Evolutionary conservation across 2,888 invertebrate species (phyloP), one percentile per base, ranked within the genome.

Genomic region (Amiota communis): DNA sequence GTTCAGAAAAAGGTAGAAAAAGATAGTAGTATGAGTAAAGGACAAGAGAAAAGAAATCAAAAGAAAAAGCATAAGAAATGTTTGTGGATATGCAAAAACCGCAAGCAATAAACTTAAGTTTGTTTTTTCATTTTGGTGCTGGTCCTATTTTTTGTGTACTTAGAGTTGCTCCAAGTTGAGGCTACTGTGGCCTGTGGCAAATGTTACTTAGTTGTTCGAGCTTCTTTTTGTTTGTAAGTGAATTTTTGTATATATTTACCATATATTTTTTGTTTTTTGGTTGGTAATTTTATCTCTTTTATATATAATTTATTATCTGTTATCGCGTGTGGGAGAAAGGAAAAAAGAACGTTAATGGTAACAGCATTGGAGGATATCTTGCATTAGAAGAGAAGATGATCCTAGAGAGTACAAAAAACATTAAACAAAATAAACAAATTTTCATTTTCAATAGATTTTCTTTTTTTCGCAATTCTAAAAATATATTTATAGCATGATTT

Each of bases 261-360:
- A n/a, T 1, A 23, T n/a, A n/a, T n/a, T n/a, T n/a, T n/a, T n/a
- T n/a, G 53, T 53, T 53, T 53, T 53, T 10, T 36, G 2, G 23
- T 63, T 36, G n/a, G 23, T 8, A 46, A 36, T 63, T 63, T 23
- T 10, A 46, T n/a, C 46, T n/a, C 46, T 46, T 63, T 63, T 63
- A 36, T 63, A 36, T 63, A 36, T 46, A 63, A 46, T 63, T 63
- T 63, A 63, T 63, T 63, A 36, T 63, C 17, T 63, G 63, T 63
- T 63, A 63, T 63, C 63, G 63, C 46, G 13, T 36, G 36, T 6
- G 36, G 3, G 36, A 36, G 8, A 36, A 36, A 4, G 36, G 53
- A 53, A 53, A 12, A 2, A 53, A 53, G 0, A 10, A 12, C 53
- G n/a, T n/a, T n/a, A 6, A 36, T 2, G 36, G n/a, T n/a, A 36